Conservation (phyloP, 2,888 invertebrate species). For the Rhabditoides inermis region DNA sequence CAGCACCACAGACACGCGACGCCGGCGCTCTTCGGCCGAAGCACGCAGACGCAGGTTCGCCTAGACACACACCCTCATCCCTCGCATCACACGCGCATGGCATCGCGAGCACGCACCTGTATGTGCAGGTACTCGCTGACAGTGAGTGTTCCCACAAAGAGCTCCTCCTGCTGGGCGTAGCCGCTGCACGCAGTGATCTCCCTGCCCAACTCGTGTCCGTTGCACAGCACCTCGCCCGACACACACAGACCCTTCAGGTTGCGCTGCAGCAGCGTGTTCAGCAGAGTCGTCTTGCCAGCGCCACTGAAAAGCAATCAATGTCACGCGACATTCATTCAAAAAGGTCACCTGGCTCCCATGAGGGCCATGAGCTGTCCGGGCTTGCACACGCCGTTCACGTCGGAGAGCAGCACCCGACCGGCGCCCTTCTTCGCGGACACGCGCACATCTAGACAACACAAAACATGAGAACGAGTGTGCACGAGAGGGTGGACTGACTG, state of each 20-base stretch:
- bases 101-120: slow-evolving; percentile 53
- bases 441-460: no score
- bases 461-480: no score
- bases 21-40: slow-evolving; percentile 59
- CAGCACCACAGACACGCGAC: slow-evolving; percentile 61
- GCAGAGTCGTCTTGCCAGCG: slow-evolving; percentile 84
- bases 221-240: slow-evolving; percentile 44
- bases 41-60: slow-evolving; percentile 59
- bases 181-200: slow-evolving; percentile 40
- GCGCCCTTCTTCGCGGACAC: no score
- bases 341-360: slow-evolving; percentile 48
- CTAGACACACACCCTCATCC: no score
- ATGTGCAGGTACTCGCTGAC: slow-evolving; percentile 50
- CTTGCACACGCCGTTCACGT: slow-evolving; percentile 32
- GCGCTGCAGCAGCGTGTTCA: slow-evolving; percentile 68
- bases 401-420: slow-evolving; percentile 15
- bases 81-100: no score
- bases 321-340: background rate
- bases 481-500: no score
- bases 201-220: slow-evolving; percentile 33
- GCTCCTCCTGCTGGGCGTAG: slow-evolving; percentile 51
- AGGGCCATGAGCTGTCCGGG: slow-evolving; percentile 49
- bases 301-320: slow-evolving; percentile 58
- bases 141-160: slow-evolving; percentile 49
- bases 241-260: slow-evolving; percentile 46